phyloP scores from a whole-genome alignment of 2,888 invertebrate species.

The Apeira syringaria region DNA sequence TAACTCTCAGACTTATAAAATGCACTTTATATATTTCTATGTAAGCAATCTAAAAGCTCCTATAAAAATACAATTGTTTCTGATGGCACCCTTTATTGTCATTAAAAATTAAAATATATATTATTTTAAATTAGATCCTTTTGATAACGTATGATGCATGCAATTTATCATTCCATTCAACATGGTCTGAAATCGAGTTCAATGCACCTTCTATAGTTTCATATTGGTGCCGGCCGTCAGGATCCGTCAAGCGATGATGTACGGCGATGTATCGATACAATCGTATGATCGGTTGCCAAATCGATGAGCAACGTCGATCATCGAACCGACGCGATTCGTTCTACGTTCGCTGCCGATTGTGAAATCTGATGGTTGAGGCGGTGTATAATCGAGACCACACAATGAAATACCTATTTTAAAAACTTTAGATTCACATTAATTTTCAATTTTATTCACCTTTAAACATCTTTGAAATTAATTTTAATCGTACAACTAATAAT shows the following conservation, averaged over 20 bases:
- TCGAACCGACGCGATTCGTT: conserved; percentile 21
- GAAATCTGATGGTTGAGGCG: conserved; percentile 19
- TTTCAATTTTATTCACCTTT: too few relatives aligned
- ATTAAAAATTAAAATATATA: too few relatives aligned
- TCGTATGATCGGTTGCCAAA: conserved; percentile 56
- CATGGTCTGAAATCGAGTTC: conserved; percentile 15
- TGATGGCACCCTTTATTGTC: too few relatives aligned
- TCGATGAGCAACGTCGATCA: conserved; percentile 41
- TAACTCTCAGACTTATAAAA: too few relatives aligned
- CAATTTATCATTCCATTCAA: conserved; percentile 11
- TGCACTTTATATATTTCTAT: too few relatives aligned
- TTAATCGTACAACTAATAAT: too few relatives aligned
- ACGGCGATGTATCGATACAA: conserved; percentile 15
- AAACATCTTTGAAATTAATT: too few relatives aligned
- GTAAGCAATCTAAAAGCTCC: too few relatives aligned
- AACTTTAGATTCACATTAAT: too few relatives aligned
- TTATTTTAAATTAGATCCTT: too few relatives aligned
- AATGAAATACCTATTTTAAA: too few relatives aligned
- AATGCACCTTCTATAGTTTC: conserved; percentile 17
- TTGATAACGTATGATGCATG: conserved; percentile 4
- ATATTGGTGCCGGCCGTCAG: conserved; percentile 11
- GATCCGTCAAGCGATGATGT: conserved; percentile 22
- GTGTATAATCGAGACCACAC: background rate
- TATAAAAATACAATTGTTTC: too few relatives aligned
- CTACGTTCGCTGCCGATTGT: conserved; percentile 17